phyloP scores from a whole-genome alignment of 2,797 vertebrate genomes.

The Hybognathus amarus region DNA sequence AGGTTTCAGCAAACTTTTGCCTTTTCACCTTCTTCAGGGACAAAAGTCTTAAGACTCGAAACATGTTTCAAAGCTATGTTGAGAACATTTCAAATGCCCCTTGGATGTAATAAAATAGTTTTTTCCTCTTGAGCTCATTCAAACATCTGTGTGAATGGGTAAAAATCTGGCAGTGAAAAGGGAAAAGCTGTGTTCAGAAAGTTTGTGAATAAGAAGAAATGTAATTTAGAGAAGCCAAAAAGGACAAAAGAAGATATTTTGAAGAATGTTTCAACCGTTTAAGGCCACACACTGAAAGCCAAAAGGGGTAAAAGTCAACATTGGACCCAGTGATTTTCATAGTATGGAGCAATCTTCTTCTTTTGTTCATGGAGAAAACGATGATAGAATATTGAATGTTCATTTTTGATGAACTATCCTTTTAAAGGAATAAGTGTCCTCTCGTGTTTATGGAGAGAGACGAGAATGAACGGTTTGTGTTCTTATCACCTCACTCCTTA shows the following conservation, averaged over 20 bases:
- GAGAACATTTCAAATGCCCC: constrained; percentile 8
- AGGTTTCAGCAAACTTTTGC: constrained; percentile 15
- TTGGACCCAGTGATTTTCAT: background rate
- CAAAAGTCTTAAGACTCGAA: background rate
- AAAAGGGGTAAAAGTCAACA: background rate
- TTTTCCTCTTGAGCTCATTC: constrained; percentile 29
- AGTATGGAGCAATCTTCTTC: background rate
- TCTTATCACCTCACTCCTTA: constrained; percentile 50
- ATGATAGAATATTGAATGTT: background rate
- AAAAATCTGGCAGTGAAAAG: constrained; percentile 1
- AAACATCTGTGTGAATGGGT: constrained; percentile 9
- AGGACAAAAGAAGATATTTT: background rate
- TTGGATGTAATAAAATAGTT: constrained; percentile 5
- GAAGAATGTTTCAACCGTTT: background rate
- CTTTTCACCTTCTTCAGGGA: constrained; percentile 28
- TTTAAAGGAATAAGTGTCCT: constrained; percentile 7
- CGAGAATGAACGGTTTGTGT: constrained; percentile 34
- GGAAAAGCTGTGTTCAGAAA: constrained; percentile 14
- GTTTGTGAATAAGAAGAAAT: constrained; percentile 17
- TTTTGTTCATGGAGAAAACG: background rate
- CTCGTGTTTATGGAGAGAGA: background rate
- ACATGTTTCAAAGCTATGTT: constrained; percentile 27
- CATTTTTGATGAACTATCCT: background rate
- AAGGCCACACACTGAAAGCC: background rate
- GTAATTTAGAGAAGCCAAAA: constrained; percentile 5